Evolutionary conservation across 2,888 invertebrate species (phyloP).

Genomic region (Cheilosia pagana): DNA sequence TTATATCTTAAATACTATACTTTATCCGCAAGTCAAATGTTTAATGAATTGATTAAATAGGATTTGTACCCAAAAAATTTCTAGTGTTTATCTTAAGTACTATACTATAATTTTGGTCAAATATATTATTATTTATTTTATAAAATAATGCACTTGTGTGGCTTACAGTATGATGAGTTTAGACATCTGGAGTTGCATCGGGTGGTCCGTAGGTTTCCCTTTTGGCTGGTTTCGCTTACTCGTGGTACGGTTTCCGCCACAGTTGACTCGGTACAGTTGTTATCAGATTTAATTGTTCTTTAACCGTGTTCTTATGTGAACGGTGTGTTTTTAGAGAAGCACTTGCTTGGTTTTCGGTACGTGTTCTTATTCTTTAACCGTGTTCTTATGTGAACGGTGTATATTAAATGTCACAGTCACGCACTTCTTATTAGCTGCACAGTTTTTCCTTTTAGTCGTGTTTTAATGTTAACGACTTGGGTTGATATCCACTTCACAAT

Average conservation of each 20-base stretch:
- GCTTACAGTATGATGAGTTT: neutral
- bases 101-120: neutral
- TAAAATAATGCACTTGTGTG: neutral
- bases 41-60: neutral
- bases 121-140: neutral
- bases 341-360: too few species aligned
- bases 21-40: constrained; percentile 48
- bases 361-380: too few species aligned
- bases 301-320: neutral
- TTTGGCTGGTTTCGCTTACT: constrained; percentile 24
- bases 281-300: neutral
- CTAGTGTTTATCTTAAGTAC: neutral
- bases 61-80: neutral
- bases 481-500: too few species aligned
- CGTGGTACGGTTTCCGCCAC: constrained; percentile 24
- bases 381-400: too few species aligned
- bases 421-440: too few species aligned
- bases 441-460: too few species aligned
- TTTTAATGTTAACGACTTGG: too few species aligned
- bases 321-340: too few species aligned
- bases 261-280: constrained; percentile 39
- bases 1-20: constrained; percentile 56
- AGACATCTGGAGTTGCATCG: too few species aligned
- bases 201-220: neutral
- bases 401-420: too few species aligned